Conservation (phyloP, 2,888 invertebrate genomes). For the Stenodera caucasica region DNA sequence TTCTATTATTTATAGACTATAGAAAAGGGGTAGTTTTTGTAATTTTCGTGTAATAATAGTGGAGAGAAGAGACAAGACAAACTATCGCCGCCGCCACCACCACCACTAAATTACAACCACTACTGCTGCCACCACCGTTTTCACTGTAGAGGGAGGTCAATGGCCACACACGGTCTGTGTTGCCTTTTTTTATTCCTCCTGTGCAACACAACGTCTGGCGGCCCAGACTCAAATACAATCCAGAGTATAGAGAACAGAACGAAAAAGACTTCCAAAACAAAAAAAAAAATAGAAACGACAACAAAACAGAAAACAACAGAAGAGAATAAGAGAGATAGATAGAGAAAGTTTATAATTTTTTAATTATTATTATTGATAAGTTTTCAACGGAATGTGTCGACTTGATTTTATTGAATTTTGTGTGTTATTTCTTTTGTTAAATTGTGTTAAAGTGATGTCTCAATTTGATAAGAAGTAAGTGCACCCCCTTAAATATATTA, state of each 20-base stretch:
- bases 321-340: too few relatives aligned
- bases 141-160: slow-evolving; percentile 19
- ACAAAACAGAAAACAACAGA: too few relatives aligned
- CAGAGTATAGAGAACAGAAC: background rate
- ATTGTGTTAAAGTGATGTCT: too few relatives aligned
- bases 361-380: too few relatives aligned
- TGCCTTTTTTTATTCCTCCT: slow-evolving; percentile 13
- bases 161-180: slow-evolving; percentile 27
- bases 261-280: too few relatives aligned
- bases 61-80: background rate
- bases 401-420: too few relatives aligned
- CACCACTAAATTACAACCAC: background rate
- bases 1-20: background rate
- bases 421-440: too few relatives aligned
- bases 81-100: background rate
- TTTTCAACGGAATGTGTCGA: too few relatives aligned
- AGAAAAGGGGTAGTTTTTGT: background rate
- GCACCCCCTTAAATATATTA: too few relatives aligned
- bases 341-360: too few relatives aligned
- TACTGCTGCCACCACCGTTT: slow-evolving; percentile 12
- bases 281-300: too few relatives aligned
- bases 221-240: slow-evolving; percentile 5
- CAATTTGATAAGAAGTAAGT: too few relatives aligned
- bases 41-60: background rate
- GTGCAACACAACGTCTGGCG: slow-evolving; percentile 35